These are phyloP conservation scores for Ariolimax columbianus DNA, from an alignment of 2,888 invertebrate species.

Conservation along the genomic window DNA sequence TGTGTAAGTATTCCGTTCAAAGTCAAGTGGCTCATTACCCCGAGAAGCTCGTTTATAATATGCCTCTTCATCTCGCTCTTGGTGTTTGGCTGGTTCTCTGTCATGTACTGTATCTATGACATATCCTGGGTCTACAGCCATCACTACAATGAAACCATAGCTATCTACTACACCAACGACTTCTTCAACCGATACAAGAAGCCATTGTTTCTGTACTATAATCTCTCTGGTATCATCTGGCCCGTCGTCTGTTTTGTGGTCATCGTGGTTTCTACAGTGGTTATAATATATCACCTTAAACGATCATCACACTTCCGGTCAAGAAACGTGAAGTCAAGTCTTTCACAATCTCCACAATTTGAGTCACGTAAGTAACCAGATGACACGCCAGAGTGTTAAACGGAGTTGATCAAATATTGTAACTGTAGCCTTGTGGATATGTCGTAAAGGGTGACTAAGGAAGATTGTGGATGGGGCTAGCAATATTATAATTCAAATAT, in stretches of 20 bases:
- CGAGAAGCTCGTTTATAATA: background rate
- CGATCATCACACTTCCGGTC: conserved; percentile 18
- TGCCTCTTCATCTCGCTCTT: conserved; percentile 27
- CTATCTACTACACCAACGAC: conserved; percentile 21
- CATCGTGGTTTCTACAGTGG: conserved; percentile 21
- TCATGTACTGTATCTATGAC: conserved; percentile 34
- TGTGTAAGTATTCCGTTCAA: conserved; percentile 43
- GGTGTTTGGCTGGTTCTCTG: conserved; percentile 25
- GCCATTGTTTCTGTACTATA: conserved; percentile 32
- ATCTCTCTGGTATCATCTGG: conserved; percentile 22
- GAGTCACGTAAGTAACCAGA: background rate
- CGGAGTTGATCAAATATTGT: no score
- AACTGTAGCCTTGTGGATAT: no score
- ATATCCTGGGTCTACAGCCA: conserved; percentile 8
- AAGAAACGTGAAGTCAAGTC: background rate
- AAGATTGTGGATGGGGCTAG: no score
- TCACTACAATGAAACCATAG: conserved; percentile 12
- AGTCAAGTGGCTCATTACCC: conserved; percentile 30
- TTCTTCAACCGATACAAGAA: conserved; percentile 17
- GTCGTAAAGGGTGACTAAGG: no score
- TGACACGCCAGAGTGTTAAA: no score
- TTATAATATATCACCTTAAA: conserved; percentile 28
- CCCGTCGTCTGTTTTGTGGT: conserved; percentile 21
- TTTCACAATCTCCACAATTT: background rate
- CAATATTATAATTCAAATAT: no score